These are phyloP conservation scores for Andrena chrysosceles DNA, from an alignment of 2,888 invertebrate species.

Conservation along the genomic window DNA sequence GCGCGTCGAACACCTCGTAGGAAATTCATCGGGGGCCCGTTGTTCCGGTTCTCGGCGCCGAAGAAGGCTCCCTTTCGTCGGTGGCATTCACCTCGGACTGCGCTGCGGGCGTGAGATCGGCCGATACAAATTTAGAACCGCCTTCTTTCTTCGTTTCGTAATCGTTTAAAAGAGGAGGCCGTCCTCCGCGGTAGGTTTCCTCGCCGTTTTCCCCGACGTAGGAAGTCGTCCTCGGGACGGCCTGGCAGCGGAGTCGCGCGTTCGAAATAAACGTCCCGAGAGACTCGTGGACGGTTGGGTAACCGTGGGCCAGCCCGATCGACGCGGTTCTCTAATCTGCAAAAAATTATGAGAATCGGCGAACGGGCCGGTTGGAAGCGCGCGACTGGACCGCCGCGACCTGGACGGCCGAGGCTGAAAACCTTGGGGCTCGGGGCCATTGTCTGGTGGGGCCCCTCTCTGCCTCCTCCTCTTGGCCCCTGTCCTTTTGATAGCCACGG, in stretches of 20 bases:
- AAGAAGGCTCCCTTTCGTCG: conserved; percentile 28
- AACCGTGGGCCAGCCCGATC: not conserved
- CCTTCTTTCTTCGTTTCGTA: conserved; percentile 60
- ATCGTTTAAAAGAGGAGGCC: conserved; percentile 50
- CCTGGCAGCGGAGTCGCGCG: conserved; percentile 5
- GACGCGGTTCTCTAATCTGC: not conserved
- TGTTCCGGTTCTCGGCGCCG: conserved; percentile 56
- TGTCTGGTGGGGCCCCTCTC: conserved; percentile 62
- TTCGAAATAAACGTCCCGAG: conserved; percentile 24
- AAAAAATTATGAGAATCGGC: conserved; percentile 19
- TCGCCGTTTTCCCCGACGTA: not conserved
- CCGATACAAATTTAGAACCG: conserved; percentile 54
- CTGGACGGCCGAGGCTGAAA: conserved; percentile 56
- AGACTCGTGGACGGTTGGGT: not conserved
- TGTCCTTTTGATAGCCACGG: conserved; percentile 69
- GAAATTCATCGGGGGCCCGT: conserved; percentile 49
- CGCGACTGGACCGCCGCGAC: conserved; percentile 41
- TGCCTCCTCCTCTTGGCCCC: conserved; percentile 50
- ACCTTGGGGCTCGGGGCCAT: conserved; percentile 68
- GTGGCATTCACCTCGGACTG: conserved; percentile 47
- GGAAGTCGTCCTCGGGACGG: conserved; percentile 9
- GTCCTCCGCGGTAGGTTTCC: conserved; percentile 12
- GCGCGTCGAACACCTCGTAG: conserved; percentile 41
- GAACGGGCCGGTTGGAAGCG: conserved; percentile 41
- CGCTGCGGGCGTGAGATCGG: conserved; percentile 37